Evolutionary conservation across 2,797 vertebrate species (phyloP), one percentile per base, ranked within the genome.

Genomic region (Acanthis flammea): DNA sequence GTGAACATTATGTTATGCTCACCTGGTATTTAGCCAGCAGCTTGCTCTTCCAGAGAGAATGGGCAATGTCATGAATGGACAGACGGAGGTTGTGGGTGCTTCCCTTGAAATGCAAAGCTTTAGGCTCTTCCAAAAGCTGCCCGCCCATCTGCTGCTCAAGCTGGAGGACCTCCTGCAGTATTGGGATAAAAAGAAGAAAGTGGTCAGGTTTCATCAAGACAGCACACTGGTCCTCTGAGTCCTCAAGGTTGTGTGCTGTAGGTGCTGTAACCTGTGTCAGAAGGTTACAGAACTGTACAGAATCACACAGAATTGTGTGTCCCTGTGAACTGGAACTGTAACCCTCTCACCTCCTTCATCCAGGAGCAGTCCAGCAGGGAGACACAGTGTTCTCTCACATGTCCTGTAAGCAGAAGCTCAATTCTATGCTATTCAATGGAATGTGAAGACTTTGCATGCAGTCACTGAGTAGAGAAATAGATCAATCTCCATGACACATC

Each of bases 111-210:
- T 98, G 98, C 82, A 99, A 98, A 81, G 98, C 98, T 98, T 99
- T 99, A 93, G 99, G 99, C 97, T 99, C 99, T 58, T 99, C 99
- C 95, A 99, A 86, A 86, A 99, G 97, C 97, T 99, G 99, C 41
- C 99, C 99, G 1, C 99, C 99, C 98, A 99, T 99, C 97, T 99
- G 99, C 85, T 98, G 98, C 97, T 99, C 99, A 71, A 99, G 98
- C 96, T 99, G 99, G 62, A 99, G 97, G 54, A 99, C 99, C 96
- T 99, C 99, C 99, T 99, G 75, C 37, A 92, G 81, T 1, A 54
- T 82, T 63, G 84, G 0, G 8, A 47, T n/a, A 94, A 81, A 90
- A 78, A 92, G 60, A 55, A 81, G 18, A 85, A 71, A 87, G 19
- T 9, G 9, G 48, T 72, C 71, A 91, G 16, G 19, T 66, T 71